Evolutionary conservation across 2,797 vertebrate species (phyloP), one percentile per base, ranked within the genome.

Genomic region (Cuculus canorus): DNA sequence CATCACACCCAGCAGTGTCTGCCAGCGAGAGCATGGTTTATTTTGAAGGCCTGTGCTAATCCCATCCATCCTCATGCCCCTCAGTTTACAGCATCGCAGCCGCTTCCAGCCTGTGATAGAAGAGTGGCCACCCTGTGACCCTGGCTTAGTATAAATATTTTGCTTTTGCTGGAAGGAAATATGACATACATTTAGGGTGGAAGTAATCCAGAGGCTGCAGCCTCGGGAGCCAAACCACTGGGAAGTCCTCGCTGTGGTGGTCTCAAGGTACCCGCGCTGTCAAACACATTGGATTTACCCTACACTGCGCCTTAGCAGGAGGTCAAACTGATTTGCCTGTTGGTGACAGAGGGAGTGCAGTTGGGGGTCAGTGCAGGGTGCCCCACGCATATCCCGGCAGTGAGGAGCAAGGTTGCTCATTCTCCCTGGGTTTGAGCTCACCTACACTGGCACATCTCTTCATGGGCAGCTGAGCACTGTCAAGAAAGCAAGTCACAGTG

Each of bases 91-190:
- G 63, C 10, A 90, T 35, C 4, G 0, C 88, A 95, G 95, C 90
- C 12, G 35, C 86, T 78, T 88, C 87, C 96, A 96, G 80, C 88
- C 22, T 39, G 84, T 1, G 32, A 96, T 97, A 96, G 95, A 0
- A 10, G 72, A 27, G 50, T 86, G 95, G 86, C 97, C 88, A 59
- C 83, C 5, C 35, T 50, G 72, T 95, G 94, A 97, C 96, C 96
- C 81, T 68, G 82, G 73, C 79, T 97, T 82, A 93, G 86, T 91
- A 81, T 97, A 97, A 97, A 97, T 96, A 97, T 97, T 96, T 96
- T 97, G 90, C 95, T 96, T 96, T 94, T 3, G 1, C 71, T 97
- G 90, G 96, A 95, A 97, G 91, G 93, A 97, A 97, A 96, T 93
- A 90, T 95, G 96, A 96, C 94, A 95, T 96, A 89, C 77, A 73